A percentile compares a stretch with the other conserved stretches of the same genome.
Evolutionary conservation across 1,140 invertebrate genomes (phyloP).

Genomic region (Brachystomella parvula): DNA sequence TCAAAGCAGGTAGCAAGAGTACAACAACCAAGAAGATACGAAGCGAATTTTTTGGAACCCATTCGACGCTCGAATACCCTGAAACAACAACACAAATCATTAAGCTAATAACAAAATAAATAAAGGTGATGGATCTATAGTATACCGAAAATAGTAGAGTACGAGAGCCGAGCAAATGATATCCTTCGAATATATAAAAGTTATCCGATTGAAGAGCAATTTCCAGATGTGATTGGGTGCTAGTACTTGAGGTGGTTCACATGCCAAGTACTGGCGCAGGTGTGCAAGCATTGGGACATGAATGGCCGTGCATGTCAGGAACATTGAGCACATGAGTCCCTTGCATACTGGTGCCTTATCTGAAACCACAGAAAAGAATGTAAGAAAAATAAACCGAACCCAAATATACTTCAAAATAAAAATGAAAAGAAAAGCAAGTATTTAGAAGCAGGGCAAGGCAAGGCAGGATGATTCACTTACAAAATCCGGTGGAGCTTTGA

Average conservation of each 20-base stretch:
- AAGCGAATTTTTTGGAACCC: constrained; percentile 51
- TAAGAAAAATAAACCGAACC: background rate
- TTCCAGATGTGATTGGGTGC: constrained; percentile 45
- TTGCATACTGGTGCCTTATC: constrained; percentile 49
- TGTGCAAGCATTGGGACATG: constrained; percentile 46
- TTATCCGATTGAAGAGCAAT: constrained; percentile 46
- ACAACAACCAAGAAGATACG: constrained; percentile 46
- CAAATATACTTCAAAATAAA: no score
- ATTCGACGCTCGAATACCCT: constrained; percentile 52
- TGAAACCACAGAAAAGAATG: constrained; percentile 38
- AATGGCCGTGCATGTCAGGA: constrained; percentile 46
- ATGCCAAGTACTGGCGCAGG: constrained; percentile 43
- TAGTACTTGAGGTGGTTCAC: constrained; percentile 43
- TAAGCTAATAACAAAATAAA: constrained; percentile 3
- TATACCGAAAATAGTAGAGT: constrained; percentile 50
- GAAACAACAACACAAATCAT: constrained; percentile 23
- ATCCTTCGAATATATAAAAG: constrained; percentile 51
- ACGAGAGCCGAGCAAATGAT: constrained; percentile 48
- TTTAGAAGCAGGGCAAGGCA: constrained; percentile 5
- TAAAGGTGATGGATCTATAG: background rate
- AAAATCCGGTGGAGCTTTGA: constrained; percentile 45
- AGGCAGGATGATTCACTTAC: constrained; percentile 41
- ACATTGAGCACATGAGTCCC: constrained; percentile 45
- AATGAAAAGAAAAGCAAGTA: no score
- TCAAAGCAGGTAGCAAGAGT: constrained; percentile 45